Evolutionary conservation across 2,888 invertebrate species (phyloP).

Genomic region (Eledone cirrhosa): DNA sequence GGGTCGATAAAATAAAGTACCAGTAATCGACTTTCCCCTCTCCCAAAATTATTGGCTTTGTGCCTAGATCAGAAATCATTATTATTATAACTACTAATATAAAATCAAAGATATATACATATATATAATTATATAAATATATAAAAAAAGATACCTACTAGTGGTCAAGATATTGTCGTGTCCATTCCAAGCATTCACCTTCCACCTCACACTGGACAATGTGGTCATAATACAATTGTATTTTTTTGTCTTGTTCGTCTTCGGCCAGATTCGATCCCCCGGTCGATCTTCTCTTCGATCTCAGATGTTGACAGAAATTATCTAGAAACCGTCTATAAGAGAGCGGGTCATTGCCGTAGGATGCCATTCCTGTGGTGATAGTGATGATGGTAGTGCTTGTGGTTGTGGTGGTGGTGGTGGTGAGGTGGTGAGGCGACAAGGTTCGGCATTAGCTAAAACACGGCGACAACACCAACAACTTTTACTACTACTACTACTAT

Average conservation of each 20-base stretch:
- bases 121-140: no score
- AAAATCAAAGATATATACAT: no score
- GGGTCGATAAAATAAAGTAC: no score
- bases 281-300: conserved; percentile 39
- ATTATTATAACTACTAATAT: no score
- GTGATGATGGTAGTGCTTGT: not conserved
- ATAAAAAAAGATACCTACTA: conserved; percentile 45
- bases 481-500: not conserved
- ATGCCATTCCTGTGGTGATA: conserved; percentile 50
- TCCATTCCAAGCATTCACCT: conserved; percentile 60
- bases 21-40: no score
- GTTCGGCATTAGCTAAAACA: conserved; percentile 46
- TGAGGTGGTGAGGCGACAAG: conserved; percentile 29
- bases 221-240: conserved; percentile 37
- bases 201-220: conserved; percentile 54
- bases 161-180: conserved; percentile 54
- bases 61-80: no score
- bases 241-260: conserved; percentile 43
- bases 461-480: conserved; percentile 29
- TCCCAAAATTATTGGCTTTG: no score
- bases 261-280: conserved; percentile 37
- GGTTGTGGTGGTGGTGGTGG: not conserved
- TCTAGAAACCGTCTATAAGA: conserved; percentile 50
- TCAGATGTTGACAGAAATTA: conserved; percentile 49
- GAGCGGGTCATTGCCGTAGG: conserved; percentile 42